Evolutionary conservation across 2,113 vertebrate genomes (phyloP), one percentile per base, ranked within the genome.

Genomic region (Isurus oxyrinchus): DNA sequence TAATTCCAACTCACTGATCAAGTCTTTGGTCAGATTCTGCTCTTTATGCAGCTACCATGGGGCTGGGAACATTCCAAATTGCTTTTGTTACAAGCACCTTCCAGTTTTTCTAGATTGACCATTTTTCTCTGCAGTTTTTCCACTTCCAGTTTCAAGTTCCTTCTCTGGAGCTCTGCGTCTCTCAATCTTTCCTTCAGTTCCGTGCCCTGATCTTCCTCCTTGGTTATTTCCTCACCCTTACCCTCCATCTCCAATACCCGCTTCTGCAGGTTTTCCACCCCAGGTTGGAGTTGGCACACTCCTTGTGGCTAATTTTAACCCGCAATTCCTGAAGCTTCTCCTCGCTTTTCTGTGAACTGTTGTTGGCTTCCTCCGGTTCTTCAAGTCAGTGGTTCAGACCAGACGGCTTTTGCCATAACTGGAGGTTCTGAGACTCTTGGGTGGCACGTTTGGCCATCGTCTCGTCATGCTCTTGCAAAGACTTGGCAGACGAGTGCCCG

Each of bases 211-310:
- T 97, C 97, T 97, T 99, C 99, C 0, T 98, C 98, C 97, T 99
- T 99, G 0, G 97, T 99, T 96, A 99, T 99, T 97, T 99, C 99
- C 96, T 99, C 99, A 7, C 99, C 99, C 96, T 99, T 99, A 0
- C 99, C 99, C 96, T 99, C 99, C 99, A 99, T 99, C 97, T 99
- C 99, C 96, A 99, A 97, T 27, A 99, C 98, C 0, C 98, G 98
- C 97, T 99, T 99, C 35, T 98, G 98, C 40, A 99, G 98, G 90
- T 98, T 99, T 97, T 99, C 99, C 96, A 99, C 98, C 97, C 99
- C 99, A 99, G 97, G 81, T 98, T 98, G 25, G 98, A 99, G 96
- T 98, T 98, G 25, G 99, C 99, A 25, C 98, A 99, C 97, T 99
- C 99, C 35, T 99, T 99, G 97, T 98, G 98, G 0, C 98, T 98